Percentiles rank a stretch among this genome's conserved stretches.
Conservation (phyloP, 1,140 invertebrate species). For the Dendroctonus ponderosae region DNA sequence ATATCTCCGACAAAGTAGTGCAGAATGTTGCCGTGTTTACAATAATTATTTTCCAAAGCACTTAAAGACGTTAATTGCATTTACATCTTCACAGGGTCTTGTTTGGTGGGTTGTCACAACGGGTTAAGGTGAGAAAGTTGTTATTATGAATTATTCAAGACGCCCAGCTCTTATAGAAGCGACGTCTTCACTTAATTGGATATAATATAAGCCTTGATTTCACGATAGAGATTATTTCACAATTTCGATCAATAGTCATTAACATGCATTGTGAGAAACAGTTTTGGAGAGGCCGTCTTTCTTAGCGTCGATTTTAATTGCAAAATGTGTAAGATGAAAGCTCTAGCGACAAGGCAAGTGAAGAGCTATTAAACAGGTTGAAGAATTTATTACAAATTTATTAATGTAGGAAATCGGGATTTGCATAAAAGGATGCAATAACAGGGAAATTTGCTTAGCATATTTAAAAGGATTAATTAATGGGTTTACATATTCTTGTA, state of each 20-base stretch:
- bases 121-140: conserved; percentile 49
- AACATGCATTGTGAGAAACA: conserved; percentile 32
- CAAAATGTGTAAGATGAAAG: conserved; percentile 27
- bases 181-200: conserved; percentile 33
- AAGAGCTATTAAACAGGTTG: conserved; percentile 13
- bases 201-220: conserved; percentile 28
- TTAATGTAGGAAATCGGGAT: background rate
- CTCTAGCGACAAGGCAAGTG: background rate
- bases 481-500: no score
- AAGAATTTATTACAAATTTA: conserved; percentile 14
- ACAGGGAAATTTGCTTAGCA: no score
- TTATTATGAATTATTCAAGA: conserved; percentile 48
- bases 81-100: conserved; percentile 49
- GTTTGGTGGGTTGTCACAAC: conserved; percentile 46
- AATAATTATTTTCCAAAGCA: conserved; percentile 48
- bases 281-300: conserved; percentile 23
- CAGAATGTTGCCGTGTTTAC: conserved; percentile 36
- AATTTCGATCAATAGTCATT: conserved; percentile 32
- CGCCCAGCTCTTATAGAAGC: conserved; percentile 22
- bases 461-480: no score
- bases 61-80: conserved; percentile 49
- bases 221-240: conserved; percentile 31
- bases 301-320: conserved; percentile 25
- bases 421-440: background rate
- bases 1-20: background rate